These are phyloP conservation scores for Porites australiensis DNA, from an alignment of 64 coral and sea anemone genomes.

Conservation along the genomic window DNA sequence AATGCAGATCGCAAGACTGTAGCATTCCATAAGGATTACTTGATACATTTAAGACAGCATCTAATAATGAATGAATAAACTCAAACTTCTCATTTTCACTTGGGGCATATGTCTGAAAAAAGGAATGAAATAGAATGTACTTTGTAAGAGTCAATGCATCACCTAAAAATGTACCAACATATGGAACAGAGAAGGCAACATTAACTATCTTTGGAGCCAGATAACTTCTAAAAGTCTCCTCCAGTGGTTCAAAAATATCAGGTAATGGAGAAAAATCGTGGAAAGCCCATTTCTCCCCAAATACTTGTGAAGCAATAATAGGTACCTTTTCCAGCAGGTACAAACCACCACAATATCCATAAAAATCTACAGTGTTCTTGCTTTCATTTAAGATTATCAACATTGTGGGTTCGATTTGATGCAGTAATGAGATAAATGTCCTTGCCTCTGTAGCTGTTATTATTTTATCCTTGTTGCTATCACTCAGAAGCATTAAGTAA, in stretches of 20 bases:
- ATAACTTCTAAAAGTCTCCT: constrained; percentile 30
- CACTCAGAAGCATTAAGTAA: constrained; percentile 37
- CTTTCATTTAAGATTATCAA: constrained; percentile 72
- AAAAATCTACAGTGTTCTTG: constrained; percentile 72
- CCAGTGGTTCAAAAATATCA: constrained; percentile 62
- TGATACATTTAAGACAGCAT: constrained; percentile 60
- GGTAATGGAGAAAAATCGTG: constrained; percentile 73
- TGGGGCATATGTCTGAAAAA: constrained; percentile 61
- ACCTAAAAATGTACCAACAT: constrained; percentile 10
- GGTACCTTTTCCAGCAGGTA: constrained; percentile 82
- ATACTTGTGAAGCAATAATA: constrained; percentile 53
- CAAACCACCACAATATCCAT: constrained; percentile 85
- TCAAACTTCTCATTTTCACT: constrained; percentile 65
- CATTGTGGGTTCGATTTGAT: constrained; percentile 66
- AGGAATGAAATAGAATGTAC: constrained; percentile 49
- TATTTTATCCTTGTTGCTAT: constrained; percentile 64
- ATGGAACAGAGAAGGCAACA: background rate
- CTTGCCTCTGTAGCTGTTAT: constrained; percentile 40
- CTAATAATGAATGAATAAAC: constrained; percentile 68
- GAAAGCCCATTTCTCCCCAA: constrained; percentile 35
- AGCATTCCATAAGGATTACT: constrained; percentile 76
- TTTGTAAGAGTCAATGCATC: constrained; percentile 24
- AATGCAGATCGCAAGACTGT: constrained; percentile 84
- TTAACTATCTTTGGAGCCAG: background rate
- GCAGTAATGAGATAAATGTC: constrained; percentile 64